phyloP scores from a whole-genome alignment of 1,140 invertebrate species.

The Orius insidiosus region DNA sequence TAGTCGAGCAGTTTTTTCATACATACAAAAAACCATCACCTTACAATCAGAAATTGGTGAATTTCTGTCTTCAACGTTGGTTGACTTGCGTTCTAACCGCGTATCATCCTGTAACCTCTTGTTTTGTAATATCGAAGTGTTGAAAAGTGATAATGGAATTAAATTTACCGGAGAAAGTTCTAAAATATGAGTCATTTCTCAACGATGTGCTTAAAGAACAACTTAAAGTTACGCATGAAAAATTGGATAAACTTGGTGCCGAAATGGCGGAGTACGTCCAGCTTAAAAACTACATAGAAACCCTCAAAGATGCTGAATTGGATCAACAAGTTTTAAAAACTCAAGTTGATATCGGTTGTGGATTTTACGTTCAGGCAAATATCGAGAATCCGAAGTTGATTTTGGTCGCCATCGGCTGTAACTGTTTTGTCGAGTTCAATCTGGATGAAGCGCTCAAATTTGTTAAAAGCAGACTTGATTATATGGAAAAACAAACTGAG shows the following conservation, averaged over 20 bases:
- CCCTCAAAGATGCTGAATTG: conserved; percentile 31
- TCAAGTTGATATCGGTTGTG: conserved; percentile 55
- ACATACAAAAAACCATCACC: too few relatives aligned
- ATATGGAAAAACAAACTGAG: conserved; percentile 40
- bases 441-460: conserved; percentile 47
- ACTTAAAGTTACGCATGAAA: conserved; percentile 35
- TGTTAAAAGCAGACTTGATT: conserved; percentile 48
- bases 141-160: too few relatives aligned
- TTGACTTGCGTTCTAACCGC: too few relatives aligned
- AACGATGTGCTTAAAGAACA: conserved; percentile 49
- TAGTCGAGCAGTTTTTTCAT: too few relatives aligned
- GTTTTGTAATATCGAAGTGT: too few relatives aligned
- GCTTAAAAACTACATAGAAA: conserved; percentile 41
- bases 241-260: conserved; percentile 40
- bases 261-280: conserved; percentile 58
- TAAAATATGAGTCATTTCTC: conserved; percentile 37
- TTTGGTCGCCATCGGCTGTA: conserved; percentile 54
- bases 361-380: conserved; percentile 53
- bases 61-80: too few relatives aligned
- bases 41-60: too few relatives aligned
- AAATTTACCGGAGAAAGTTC: conserved; percentile 25
- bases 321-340: conserved; percentile 48
- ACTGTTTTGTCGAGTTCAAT: conserved; percentile 54
- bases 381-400: conserved; percentile 48
- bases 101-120: too few relatives aligned